Conservation (phyloP, 2,113 vertebrate species). For the Baryphthengus martii region DNA sequence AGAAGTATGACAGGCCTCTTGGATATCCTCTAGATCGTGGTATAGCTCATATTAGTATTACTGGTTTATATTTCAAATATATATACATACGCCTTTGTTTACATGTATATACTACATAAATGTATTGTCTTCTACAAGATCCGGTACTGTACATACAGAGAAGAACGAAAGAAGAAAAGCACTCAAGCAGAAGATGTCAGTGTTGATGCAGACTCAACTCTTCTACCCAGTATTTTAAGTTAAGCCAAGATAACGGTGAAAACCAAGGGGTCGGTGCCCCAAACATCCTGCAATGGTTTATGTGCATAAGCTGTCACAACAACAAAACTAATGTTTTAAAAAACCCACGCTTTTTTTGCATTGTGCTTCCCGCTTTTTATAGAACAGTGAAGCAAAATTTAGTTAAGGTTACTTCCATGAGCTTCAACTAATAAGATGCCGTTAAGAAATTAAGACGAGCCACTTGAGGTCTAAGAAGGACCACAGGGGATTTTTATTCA, state of each 20-base stretch:
- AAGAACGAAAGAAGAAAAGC: background rate
- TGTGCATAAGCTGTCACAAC: background rate
- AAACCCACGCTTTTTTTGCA: accelerated
- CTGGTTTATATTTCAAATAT: background rate
- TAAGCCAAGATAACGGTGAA: background rate
- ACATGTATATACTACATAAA: background rate
- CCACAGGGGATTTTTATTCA: conserved; percentile 53
- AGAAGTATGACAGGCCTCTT: conserved; percentile 84
- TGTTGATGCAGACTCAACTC: background rate
- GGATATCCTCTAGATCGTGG: conserved; percentile 79
- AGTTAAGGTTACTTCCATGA: conserved; percentile 49
- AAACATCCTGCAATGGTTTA: background rate
- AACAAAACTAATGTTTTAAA: background rate
- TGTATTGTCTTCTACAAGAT: background rate
- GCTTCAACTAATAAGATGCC: conserved; percentile 55
- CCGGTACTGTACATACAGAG: background rate
- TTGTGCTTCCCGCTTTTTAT: conserved; percentile 8
- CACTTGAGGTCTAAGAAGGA: conserved; percentile 43
- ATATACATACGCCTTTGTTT: background rate
- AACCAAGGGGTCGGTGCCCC: background rate
- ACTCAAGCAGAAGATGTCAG: background rate
- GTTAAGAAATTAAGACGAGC: conserved; percentile 61
- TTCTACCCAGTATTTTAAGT: background rate
- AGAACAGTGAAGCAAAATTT: conserved; percentile 2
- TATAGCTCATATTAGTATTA: conserved; percentile 53